A percentile compares a stretch with the other conserved stretches of the same genome.
These are phyloP conservation scores for Hyposoter dolosus DNA, from an alignment of 2,888 invertebrate species.

Conservation along the genomic window DNA sequence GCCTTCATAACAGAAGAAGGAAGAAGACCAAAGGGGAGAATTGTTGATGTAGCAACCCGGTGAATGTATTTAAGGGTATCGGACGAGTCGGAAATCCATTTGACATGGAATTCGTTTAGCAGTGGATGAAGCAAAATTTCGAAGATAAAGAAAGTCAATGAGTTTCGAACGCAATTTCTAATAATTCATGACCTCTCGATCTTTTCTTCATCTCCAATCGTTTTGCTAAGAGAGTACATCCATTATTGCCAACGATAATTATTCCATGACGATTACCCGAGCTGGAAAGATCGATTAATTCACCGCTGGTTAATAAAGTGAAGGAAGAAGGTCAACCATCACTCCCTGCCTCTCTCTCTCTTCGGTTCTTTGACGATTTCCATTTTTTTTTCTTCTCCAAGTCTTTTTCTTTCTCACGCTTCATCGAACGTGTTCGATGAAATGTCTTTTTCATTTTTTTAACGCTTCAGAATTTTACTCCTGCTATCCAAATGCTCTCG, in stretches of 20 bases:
- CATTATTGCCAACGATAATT: slow-evolving; percentile 81
- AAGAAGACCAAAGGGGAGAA: slow-evolving; percentile 22
- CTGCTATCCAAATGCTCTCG: slow-evolving; percentile 40
- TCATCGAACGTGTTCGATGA: slow-evolving; percentile 80
- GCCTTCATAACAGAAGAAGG: slow-evolving; percentile 25
- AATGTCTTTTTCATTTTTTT: slow-evolving; percentile 64
- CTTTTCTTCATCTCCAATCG: slow-evolving; percentile 34
- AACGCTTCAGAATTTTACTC: slow-evolving; percentile 33
- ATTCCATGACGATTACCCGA: slow-evolving; percentile 79
- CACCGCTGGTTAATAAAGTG: slow-evolving; percentile 33
- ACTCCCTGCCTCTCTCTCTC: slow-evolving; percentile 58
- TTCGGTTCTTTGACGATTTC: slow-evolving; percentile 79
- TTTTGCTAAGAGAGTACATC: slow-evolving; percentile 57
- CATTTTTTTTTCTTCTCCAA: slow-evolving; percentile 73
- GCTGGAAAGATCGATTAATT: slow-evolving; percentile 74
- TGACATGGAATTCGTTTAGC: slow-evolving; percentile 35
- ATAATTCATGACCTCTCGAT: slow-evolving; percentile 61
- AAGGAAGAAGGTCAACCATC: slow-evolving; percentile 46
- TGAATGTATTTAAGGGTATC: slow-evolving; percentile 9
- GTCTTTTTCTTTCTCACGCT: slow-evolving; percentile 81
- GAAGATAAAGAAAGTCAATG: slow-evolving; percentile 43
- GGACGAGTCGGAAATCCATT: slow-evolving; percentile 37
- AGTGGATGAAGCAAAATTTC: slow-evolving; percentile 16
- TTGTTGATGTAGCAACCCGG: slow-evolving; percentile 30
- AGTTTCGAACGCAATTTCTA: slow-evolving; percentile 60